Conservation (phyloP, 1,140 invertebrate genomes). For the Hermatobates lingyangjiaoensis region DNA sequence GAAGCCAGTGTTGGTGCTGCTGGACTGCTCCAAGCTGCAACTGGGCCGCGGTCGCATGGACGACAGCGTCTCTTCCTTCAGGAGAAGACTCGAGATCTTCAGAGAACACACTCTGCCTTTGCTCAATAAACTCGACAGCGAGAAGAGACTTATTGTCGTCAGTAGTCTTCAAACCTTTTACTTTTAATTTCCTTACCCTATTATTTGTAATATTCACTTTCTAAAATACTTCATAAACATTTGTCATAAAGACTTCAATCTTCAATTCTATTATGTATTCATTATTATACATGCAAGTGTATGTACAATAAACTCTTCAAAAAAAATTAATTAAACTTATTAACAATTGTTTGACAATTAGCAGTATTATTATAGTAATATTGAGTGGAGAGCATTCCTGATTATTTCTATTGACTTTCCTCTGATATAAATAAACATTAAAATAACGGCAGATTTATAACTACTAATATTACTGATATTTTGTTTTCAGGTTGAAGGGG, state of each 20-base stretch:
- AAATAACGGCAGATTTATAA: too few species aligned
- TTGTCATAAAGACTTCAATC: neutral
- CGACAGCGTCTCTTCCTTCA: conserved; percentile 65
- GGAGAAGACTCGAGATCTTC: conserved; percentile 62
- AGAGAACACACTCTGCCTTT: conserved; percentile 69
- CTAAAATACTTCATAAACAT: neutral
- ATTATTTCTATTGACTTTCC: too few species aligned
- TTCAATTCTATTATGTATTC: neutral
- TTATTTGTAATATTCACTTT: conserved; percentile 1
- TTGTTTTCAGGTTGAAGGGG: conserved; percentile 46
- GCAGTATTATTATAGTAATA: too few species aligned
- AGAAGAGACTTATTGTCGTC: conserved; percentile 57
- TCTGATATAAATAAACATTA: too few species aligned
- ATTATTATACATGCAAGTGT: too few species aligned
- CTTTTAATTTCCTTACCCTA: neutral
- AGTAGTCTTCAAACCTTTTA: conserved; percentile 24
- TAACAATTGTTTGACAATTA: neutral
- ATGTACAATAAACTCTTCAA: too few species aligned
- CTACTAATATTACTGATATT: too few species aligned
- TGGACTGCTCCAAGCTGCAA: conserved; percentile 73
- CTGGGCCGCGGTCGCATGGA: conserved; percentile 57
- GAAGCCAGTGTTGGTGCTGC: conserved; percentile 48
- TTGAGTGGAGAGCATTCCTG: too few species aligned
- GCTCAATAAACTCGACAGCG: conserved; percentile 61
- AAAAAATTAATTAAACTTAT: conserved; percentile 1